phyloP scores from a whole-genome alignment of 2,797 vertebrate species.

The Knipowitschia caucasica region DNA sequence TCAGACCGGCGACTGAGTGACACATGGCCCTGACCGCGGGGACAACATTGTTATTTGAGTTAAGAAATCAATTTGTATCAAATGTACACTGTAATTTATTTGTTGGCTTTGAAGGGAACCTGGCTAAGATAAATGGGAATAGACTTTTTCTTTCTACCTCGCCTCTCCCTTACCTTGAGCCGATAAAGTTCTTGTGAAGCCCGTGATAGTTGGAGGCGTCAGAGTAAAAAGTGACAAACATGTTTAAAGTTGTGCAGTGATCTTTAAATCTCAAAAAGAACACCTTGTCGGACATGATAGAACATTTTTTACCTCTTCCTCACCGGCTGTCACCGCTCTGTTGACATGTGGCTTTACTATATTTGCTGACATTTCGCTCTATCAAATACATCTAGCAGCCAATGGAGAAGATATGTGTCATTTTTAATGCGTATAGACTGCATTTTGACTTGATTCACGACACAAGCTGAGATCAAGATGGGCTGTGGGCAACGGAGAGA shows the following conservation, averaged over 20 bases:
- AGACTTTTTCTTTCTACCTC: constrained; percentile 65
- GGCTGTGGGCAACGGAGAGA: constrained; percentile 78
- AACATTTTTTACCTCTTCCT: constrained; percentile 98
- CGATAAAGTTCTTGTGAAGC: constrained; percentile 99
- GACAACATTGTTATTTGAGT: constrained; percentile 99
- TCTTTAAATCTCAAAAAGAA: constrained; percentile 99
- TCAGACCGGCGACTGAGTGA: constrained; percentile 94
- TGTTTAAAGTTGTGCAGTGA: constrained; percentile 99
- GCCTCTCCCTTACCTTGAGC: constrained; percentile 74
- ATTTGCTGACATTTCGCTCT: constrained; percentile 99
- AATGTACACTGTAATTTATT: constrained; percentile 99
- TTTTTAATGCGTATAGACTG: constrained; percentile 61
- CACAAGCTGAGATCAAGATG: constrained; percentile 76
- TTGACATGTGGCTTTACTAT: constrained; percentile 94
- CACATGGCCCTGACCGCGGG: constrained; percentile 96
- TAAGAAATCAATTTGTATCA: constrained; percentile 99
- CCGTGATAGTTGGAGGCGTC: constrained; percentile 93
- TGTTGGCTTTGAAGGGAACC: constrained; percentile 99
- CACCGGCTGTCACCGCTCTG: constrained; percentile 91
- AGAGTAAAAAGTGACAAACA: constrained; percentile 97
- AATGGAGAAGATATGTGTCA: constrained; percentile 84
- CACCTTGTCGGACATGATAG: constrained; percentile 99
- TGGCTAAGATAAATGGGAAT: constrained; percentile 99
- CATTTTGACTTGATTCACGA: constrained; percentile 62
- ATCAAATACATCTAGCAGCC: constrained; percentile 91